Evolutionary conservation across 2,113 vertebrate genomes (phyloP).

Genomic region (Alaudala cheleensis): DNA sequence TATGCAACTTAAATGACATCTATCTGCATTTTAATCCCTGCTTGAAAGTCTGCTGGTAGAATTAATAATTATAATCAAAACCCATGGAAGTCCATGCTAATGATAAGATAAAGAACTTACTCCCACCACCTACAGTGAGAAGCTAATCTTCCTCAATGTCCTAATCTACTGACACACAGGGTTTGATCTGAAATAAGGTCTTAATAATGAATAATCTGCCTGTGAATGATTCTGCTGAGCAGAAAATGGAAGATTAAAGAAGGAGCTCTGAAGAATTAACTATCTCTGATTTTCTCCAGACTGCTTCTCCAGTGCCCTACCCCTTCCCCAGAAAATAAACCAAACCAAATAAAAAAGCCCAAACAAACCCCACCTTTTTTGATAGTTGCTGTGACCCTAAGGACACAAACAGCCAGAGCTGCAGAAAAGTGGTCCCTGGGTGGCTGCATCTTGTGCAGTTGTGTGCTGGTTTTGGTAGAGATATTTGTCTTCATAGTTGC

Average conservation of each 20-base stretch:
- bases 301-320: not conserved
- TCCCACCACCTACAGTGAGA: constrained; percentile 55
- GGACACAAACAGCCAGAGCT: not conserved
- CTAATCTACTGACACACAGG: constrained; percentile 73
- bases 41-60: constrained; percentile 45
- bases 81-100: constrained; percentile 64
- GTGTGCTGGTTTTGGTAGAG: not conserved
- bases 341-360: not conserved
- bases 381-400: constrained; percentile 51
- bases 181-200: constrained; percentile 70
- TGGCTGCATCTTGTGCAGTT: not conserved
- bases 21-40: constrained; percentile 59
- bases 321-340: not conserved
- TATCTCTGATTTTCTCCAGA: not conserved
- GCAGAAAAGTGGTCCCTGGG: too few species aligned
- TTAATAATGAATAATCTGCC: constrained; percentile 76
- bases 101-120: constrained; percentile 74
- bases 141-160: constrained; percentile 66
- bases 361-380: not conserved
- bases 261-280: constrained; percentile 22
- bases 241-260: constrained; percentile 72
- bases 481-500: not conserved
- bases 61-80: constrained; percentile 74
- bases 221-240: constrained; percentile 60
- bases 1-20: constrained; percentile 14